phyloP scores from a whole-genome alignment of 2,888 invertebrate species.

The Crematogaster levior region DNA sequence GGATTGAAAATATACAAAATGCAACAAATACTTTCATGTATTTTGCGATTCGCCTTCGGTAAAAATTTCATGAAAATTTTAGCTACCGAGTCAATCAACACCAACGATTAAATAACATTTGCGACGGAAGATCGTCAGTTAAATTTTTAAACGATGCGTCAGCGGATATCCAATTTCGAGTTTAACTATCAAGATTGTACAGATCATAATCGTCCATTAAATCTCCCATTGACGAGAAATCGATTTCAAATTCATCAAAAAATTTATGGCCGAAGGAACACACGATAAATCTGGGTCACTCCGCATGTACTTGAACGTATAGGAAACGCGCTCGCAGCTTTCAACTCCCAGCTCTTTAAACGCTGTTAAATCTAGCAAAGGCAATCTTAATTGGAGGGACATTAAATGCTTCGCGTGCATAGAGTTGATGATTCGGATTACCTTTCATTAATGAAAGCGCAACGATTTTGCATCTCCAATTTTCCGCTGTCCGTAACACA shows the following conservation, averaged over 20 bases:
- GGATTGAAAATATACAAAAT: neutral
- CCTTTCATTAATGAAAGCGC: conserved; percentile 23
- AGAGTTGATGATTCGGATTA: conserved; percentile 25
- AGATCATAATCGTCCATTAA: conserved; percentile 25
- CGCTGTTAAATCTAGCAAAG: conserved; percentile 29
- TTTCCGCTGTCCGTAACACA: neutral
- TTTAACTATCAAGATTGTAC: conserved; percentile 1
- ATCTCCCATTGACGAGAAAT: conserved; percentile 10
- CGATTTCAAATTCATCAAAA: conserved; percentile 36
- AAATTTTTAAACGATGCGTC: neutral
- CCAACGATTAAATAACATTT: conserved; percentile 4
- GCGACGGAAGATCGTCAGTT: neutral
- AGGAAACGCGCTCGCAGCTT: neutral
- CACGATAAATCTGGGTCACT: conserved; percentile 36
- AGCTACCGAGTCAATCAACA: neutral
- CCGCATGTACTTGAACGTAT: neutral
- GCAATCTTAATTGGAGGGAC: conserved; percentile 39
- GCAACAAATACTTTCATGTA: neutral
- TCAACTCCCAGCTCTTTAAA: conserved; percentile 26
- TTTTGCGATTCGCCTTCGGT: neutral
- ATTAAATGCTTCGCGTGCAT: conserved; percentile 16
- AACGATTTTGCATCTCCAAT: conserved; percentile 1
- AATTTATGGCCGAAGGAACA: conserved; percentile 31
- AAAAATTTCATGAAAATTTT: conserved; percentile 6
- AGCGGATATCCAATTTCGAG: neutral